Conservation (phyloP, 2,113 vertebrate genomes). For the Gallinago paraguaiae region DNA sequence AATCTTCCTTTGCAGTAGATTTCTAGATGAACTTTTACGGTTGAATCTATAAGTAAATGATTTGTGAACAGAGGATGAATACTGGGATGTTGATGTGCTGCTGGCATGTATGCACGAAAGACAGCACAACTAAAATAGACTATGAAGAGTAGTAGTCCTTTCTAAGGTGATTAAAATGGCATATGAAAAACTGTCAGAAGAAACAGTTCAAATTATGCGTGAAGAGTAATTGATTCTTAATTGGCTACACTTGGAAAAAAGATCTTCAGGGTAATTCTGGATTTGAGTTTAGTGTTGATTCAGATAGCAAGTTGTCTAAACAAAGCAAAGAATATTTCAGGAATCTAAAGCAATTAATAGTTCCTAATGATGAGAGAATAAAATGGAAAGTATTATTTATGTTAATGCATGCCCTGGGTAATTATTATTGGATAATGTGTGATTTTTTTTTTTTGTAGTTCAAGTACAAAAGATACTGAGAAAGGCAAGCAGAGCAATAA, state of each 20-base stretch:
- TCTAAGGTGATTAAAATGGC: conserved; percentile 7
- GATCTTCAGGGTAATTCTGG: neutral
- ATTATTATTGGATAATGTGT: neutral
- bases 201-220: neutral
- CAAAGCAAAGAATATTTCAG: neutral
- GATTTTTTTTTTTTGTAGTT: neutral
- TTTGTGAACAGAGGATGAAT: neutral
- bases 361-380: neutral
- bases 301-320: neutral
- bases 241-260: neutral
- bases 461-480: neutral
- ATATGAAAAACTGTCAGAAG: neutral
- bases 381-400: neutral
- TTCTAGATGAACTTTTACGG: neutral
- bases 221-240: neutral
- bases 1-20: neutral
- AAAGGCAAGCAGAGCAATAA: neutral
- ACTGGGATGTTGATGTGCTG: neutral
- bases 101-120: neutral
- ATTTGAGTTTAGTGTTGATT: neutral
- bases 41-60: neutral
- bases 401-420: neutral
- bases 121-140: neutral
- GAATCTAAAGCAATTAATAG: neutral
- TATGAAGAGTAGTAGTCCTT: neutral